These are phyloP conservation scores for Urocyon cinereoargenteus DNA, from an alignment of 2,797 vertebrate species.

Conservation along the genomic window DNA sequence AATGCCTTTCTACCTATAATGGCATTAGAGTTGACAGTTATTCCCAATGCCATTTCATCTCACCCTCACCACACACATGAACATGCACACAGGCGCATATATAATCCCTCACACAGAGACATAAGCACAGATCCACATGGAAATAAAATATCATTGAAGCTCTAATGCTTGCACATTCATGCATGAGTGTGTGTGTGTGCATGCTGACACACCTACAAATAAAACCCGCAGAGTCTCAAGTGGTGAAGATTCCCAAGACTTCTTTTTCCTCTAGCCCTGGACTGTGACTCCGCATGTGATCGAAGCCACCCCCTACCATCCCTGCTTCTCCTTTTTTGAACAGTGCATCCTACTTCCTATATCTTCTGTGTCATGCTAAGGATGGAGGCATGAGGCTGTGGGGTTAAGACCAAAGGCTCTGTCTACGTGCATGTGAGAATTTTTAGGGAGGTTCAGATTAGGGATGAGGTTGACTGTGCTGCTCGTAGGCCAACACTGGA, in stretches of 20 bases:
- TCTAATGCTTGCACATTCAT: rapidly evolving
- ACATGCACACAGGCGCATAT: not conserved
- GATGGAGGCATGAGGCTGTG: not conserved
- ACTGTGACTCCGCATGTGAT: not conserved
- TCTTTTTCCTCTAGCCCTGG: not conserved
- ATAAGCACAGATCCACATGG: not conserved
- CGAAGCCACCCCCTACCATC: rapidly evolving
- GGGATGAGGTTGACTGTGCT: not conserved
- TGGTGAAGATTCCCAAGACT: not conserved
- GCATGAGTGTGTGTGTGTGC: rapidly evolving
- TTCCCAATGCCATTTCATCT: not conserved
- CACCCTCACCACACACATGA: not conserved
- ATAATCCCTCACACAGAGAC: not conserved
- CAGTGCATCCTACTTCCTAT: not conserved
- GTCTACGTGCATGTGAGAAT: not conserved
- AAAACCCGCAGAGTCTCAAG: not conserved
- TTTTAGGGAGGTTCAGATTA: not conserved
- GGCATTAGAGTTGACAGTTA: not conserved
- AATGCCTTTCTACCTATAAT: not conserved
- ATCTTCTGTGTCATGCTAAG: not conserved
- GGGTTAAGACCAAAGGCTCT: not conserved
- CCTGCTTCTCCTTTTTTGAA: not conserved
- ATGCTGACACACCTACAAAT: not conserved
- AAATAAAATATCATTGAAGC: not conserved
- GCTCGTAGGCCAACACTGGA: not conserved